Conservation (phyloP, 2,113 vertebrate species). For the Dromaius novaehollandiae region DNA sequence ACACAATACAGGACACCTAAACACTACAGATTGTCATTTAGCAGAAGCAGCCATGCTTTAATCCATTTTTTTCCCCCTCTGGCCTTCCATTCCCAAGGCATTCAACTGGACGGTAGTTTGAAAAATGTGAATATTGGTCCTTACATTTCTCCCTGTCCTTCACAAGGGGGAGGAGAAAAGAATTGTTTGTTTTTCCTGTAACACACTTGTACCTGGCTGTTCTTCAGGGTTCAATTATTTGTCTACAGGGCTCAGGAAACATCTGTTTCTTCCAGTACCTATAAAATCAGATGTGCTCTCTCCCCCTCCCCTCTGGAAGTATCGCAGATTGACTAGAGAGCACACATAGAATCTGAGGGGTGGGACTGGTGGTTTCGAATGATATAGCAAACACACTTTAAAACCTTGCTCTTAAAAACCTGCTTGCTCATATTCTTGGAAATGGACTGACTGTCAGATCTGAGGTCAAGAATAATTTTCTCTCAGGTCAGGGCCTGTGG, state of each 20-base stretch:
- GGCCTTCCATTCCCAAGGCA: background rate
- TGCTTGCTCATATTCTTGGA: background rate
- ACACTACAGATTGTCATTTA: fast-evolving
- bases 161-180: background rate
- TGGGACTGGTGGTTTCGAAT: background rate
- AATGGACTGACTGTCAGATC: background rate
- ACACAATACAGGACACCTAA: background rate
- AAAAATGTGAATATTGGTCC: fast-evolving
- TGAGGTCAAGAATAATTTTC: background rate
- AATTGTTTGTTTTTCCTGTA: background rate
- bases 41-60: background rate
- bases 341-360: fast-evolving
- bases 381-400: background rate
- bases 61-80: background rate
- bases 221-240: background rate
- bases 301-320: background rate
- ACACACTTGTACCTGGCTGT: background rate
- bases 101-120: background rate
- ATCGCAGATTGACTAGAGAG: background rate
- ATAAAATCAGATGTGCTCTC: fast-evolving
- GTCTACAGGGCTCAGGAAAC: background rate
- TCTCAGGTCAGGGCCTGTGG: background rate
- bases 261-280: background rate
- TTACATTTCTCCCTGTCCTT: background rate
- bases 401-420: background rate